Evolutionary conservation across 2,888 invertebrate species (phyloP).

Genomic region (Elgonia sp.): DNA sequence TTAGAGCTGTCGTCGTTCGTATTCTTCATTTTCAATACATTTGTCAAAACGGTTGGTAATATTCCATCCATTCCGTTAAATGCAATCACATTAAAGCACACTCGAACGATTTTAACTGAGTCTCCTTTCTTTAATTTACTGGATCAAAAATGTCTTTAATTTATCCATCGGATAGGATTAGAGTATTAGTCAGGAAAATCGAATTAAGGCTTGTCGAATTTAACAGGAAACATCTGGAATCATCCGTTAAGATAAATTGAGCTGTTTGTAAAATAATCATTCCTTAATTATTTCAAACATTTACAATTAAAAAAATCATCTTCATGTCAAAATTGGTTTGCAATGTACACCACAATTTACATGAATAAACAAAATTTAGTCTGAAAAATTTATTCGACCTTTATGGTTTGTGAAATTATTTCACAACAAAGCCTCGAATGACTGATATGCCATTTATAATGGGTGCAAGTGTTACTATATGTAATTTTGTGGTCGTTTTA

Average conservation of each 20-base stretch:
- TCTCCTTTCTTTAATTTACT: slow-evolving; percentile 44
- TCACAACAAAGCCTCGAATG: too few species aligned
- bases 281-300: slow-evolving; percentile 22
- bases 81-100: slow-evolving; percentile 51
- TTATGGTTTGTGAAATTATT: too few species aligned
- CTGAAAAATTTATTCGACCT: too few species aligned
- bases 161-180: slow-evolving; percentile 44
- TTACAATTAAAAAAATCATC: background rate
- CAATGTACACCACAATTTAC: too few species aligned
- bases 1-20: slow-evolving; percentile 3
- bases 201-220: slow-evolving; percentile 43
- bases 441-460: too few species aligned
- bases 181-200: slow-evolving; percentile 21
- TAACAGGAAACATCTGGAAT: slow-evolving; percentile 30
- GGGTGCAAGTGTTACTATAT: too few species aligned
- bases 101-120: slow-evolving; percentile 36
- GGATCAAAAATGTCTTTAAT: slow-evolving; percentile 59
- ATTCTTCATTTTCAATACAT: slow-evolving; percentile 38
- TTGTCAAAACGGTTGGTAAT: slow-evolving; percentile 25
- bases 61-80: slow-evolving; percentile 33
- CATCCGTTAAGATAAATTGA: slow-evolving; percentile 22
- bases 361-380: too few species aligned
- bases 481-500: too few species aligned
- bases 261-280: slow-evolving; percentile 23
- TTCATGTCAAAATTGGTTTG: too few species aligned